A percentile compares a stretch with the other conserved stretches of the same genome.
phyloP scores from a whole-genome alignment of 2,113 vertebrate genomes.

The Chascanopsetta lugubris region DNA sequence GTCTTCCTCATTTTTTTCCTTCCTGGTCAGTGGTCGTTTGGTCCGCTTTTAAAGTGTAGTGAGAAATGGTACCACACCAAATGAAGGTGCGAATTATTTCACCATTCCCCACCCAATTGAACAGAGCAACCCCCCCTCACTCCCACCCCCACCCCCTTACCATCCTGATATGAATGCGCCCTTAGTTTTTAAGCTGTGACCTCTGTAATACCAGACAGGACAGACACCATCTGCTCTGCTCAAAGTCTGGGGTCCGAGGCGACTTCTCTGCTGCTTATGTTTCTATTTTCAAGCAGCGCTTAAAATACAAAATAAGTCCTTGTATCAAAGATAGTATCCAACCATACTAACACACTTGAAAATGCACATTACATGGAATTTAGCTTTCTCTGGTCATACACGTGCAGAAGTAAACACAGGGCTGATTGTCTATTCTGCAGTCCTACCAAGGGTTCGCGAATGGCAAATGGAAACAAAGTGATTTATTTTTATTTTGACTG shows the following conservation, averaged over 20 bases:
- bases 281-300: neutral
- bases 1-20: too few species aligned
- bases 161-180: too few species aligned
- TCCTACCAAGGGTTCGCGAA: neutral
- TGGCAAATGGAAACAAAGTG: neutral
- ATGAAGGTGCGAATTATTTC: too few species aligned
- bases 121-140: too few species aligned
- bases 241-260: constrained; percentile 16
- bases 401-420: neutral
- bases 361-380: neutral
- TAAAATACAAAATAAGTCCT: neutral
- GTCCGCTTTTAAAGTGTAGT: too few species aligned
- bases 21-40: too few species aligned
- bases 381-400: neutral
- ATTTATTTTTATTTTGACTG: neutral
- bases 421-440: neutral
- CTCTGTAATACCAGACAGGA: constrained; percentile 61
- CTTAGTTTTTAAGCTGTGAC: constrained; percentile 59
- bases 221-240: constrained; percentile 65
- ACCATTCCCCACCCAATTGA: too few species aligned
- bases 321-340: neutral
- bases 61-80: too few species aligned
- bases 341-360: neutral
- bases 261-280: neutral
- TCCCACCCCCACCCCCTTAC: too few species aligned